Evolutionary conservation across 2,113 vertebrate genomes (phyloP).

Genomic region (Octodon degus): DNA sequence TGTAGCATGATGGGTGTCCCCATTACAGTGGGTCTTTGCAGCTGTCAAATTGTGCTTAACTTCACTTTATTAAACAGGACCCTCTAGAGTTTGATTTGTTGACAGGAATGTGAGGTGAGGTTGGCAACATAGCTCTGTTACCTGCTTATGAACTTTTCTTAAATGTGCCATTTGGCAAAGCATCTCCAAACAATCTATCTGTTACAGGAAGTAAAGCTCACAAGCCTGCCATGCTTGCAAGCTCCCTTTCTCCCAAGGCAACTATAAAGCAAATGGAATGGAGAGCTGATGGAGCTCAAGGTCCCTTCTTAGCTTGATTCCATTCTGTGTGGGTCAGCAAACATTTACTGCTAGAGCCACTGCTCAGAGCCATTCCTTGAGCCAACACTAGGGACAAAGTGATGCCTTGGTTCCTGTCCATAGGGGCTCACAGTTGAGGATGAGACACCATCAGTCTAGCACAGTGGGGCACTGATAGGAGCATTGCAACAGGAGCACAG

Average conservation of each 20-base stretch:
- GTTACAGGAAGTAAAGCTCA: not conserved
- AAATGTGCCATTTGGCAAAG: slow-evolving; percentile 15
- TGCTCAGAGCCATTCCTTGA: not conserved
- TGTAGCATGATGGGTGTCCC: not conserved
- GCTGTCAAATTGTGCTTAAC: not conserved
- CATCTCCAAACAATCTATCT: not conserved
- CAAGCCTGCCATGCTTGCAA: not conserved
- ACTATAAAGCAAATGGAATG: not conserved
- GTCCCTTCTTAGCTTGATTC: not conserved
- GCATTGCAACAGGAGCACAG: too few species aligned
- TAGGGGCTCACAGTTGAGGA: not conserved
- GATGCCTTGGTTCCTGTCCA: not conserved
- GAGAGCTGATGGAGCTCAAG: not conserved
- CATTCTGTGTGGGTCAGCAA: not conserved
- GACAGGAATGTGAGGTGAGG: not conserved
- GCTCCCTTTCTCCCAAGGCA: not conserved
- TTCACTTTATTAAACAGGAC: not conserved
- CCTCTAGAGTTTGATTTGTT: not conserved
- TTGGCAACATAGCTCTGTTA: not conserved
- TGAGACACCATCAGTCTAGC: not conserved
- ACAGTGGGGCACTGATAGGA: not conserved
- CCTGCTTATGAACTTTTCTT: not conserved
- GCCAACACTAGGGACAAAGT: not conserved
- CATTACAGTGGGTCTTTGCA: not conserved
- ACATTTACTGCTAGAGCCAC: not conserved